Percentiles rank a stretch among this genome's conserved stretches.
Conservation (phyloP, 2,113 vertebrate species). For the Vidua chalybeata region DNA sequence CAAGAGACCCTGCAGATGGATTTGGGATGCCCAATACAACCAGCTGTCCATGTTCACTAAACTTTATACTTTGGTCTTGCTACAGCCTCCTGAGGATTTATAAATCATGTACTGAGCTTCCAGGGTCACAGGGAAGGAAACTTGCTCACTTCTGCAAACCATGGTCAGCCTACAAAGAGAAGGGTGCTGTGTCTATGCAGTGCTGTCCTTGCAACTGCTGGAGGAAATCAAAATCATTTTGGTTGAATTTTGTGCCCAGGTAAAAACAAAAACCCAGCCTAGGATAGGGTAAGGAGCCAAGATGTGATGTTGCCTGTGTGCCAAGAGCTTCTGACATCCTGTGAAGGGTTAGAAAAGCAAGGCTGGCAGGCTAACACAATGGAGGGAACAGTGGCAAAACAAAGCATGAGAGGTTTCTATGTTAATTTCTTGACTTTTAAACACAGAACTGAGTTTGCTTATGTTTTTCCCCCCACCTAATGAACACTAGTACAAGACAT, state of each 20-base stretch:
- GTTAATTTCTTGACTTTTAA: not conserved
- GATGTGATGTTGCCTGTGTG: accelerated
- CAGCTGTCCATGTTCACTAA: not conserved
- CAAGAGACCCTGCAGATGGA: not conserved
- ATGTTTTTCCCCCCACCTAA: not conserved
- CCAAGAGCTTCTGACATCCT: not conserved
- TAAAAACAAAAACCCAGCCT: not conserved
- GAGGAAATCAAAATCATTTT: not conserved
- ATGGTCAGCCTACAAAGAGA: accelerated
- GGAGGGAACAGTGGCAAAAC: not conserved
- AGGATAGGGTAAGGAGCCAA: not conserved
- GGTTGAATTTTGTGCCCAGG: not conserved
- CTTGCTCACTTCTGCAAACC: not conserved
- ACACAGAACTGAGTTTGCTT: not conserved
- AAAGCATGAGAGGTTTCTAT: not conserved
- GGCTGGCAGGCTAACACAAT: not conserved
- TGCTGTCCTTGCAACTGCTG: not conserved
- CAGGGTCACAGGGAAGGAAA: not conserved
- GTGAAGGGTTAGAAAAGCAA: not conserved
- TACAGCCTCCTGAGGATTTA: not conserved
- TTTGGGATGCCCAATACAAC: not conserved
- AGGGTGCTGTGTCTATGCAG: not conserved
- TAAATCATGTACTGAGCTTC: not conserved
- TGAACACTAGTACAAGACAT: not conserved
- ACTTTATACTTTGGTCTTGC: not conserved